Evolutionary conservation across 2,888 invertebrate genomes (phyloP).

Genomic region (Rhamnusium bicolor): DNA sequence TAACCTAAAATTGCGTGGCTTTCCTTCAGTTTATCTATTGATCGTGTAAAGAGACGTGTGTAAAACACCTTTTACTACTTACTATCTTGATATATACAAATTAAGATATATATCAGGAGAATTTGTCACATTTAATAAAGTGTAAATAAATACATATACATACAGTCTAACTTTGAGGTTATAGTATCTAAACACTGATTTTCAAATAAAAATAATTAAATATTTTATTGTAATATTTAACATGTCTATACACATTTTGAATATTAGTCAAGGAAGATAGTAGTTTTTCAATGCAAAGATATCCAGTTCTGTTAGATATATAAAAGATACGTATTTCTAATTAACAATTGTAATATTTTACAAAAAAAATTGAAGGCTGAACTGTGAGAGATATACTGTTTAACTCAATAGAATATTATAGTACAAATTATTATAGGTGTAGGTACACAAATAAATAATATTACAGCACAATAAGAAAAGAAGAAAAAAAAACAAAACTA

Average conservation of each 20-base stretch:
- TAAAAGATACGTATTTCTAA: too few species aligned
- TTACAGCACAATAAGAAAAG: too few species aligned
- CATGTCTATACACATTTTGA: too few species aligned
- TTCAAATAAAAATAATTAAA: background rate
- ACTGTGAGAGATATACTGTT: too few species aligned
- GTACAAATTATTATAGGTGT: too few species aligned
- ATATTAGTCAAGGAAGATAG: too few species aligned
- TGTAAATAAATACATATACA: conserved; percentile 13
- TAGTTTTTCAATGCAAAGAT: background rate
- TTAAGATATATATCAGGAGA: conserved; percentile 8
- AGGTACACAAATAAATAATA: too few species aligned
- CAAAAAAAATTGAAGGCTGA: too few species aligned
- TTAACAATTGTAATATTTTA: too few species aligned
- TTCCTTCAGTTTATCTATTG: background rate
- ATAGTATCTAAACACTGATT: background rate
- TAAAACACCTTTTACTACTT: conserved; percentile 2
- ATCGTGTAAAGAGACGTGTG: background rate
- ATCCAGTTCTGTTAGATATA: background rate
- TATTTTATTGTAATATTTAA: too few species aligned
- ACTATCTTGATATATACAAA: conserved; percentile 12
- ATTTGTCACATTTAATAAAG: conserved; percentile 4
- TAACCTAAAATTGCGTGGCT: background rate
- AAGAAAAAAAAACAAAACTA: too few species aligned
- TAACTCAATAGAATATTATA: too few species aligned
- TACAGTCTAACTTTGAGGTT: background rate